phyloP scores from a whole-genome alignment of 2,888 invertebrate species.

The Netelia melanura region DNA sequence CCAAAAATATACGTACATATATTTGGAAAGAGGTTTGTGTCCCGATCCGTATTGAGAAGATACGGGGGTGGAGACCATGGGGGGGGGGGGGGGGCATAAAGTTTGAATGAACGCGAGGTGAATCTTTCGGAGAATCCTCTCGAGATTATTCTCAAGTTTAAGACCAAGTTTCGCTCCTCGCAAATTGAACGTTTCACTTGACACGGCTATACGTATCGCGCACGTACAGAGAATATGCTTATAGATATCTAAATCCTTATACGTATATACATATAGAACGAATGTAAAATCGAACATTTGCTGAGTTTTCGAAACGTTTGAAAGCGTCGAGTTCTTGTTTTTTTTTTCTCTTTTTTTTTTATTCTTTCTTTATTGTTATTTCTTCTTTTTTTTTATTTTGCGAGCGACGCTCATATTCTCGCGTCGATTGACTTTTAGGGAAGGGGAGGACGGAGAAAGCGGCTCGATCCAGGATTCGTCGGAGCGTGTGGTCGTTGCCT shows the following conservation, averaged over 20 bases:
- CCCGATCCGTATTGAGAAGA: conserved; percentile 33
- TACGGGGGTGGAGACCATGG: background rate
- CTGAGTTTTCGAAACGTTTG: conserved; percentile 61
- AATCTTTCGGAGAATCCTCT: conserved; percentile 50
- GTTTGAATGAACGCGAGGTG: conserved; percentile 48
- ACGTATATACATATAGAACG: conserved; percentile 20
- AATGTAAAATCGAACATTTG: conserved; percentile 61
- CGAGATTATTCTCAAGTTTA: conserved; percentile 53
- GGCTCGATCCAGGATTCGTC: conserved; percentile 6
- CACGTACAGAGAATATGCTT: conserved; percentile 1
- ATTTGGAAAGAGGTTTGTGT: background rate
- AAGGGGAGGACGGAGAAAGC: conserved; percentile 35
- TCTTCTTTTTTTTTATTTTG: background rate
- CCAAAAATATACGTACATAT: background rate
- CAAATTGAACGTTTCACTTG: conserved; percentile 58
- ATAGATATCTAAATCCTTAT: conserved; percentile 32
- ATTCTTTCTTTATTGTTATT: background rate
- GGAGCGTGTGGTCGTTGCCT: conserved; percentile 65
- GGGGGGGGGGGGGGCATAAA: conserved; percentile 27
- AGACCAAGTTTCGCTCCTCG: conserved; percentile 52
- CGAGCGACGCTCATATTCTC: conserved; percentile 13
- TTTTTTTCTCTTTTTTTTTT: background rate
- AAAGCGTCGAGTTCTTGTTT: conserved; percentile 24
- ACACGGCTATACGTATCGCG: background rate
- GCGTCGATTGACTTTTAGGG: conserved; percentile 46